Conservation (phyloP, 2,113 vertebrate genomes). For the Genyomyrus donnyi region DNA sequence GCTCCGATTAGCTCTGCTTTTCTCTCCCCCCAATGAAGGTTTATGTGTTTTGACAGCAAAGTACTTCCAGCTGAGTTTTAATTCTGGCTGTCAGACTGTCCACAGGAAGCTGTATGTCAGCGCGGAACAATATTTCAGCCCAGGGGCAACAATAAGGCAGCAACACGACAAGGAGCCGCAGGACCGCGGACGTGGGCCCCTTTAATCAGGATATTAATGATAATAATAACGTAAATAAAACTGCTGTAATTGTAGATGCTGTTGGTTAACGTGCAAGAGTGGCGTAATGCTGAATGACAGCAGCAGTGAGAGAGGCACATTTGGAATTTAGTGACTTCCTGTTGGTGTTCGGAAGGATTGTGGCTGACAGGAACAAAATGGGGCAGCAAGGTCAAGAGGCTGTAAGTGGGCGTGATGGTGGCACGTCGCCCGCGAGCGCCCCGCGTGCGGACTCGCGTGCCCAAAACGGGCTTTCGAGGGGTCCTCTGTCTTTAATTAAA, state of each 20-base stretch:
- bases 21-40: conserved; percentile 10
- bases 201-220: background rate
- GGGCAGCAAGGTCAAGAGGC: conserved; percentile 16
- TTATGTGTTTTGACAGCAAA: conserved; percentile 17
- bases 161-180: background rate
- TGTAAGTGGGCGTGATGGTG: conserved; percentile 6
- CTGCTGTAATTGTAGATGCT: background rate
- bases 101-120: conserved; percentile 21
- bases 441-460: background rate
- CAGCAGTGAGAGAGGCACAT: background rate
- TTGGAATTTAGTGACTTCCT: background rate
- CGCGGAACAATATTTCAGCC: conserved; percentile 17
- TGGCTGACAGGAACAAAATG: background rate
- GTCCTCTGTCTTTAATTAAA: conserved; percentile 23
- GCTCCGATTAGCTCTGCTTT: conserved; percentile 2
- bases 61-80: conserved; percentile 27
- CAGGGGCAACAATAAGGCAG: background rate
- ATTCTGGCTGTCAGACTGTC: conserved; percentile 24
- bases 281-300: background rate
- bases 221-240: background rate
- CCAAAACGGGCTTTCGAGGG: background rate
- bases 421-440: background rate
- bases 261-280: background rate
- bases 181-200: background rate
- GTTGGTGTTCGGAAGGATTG: background rate